These are phyloP conservation scores for Alentia gelatinosa DNA, from an alignment of 2,888 invertebrate genomes.

Conservation along the genomic window DNA sequence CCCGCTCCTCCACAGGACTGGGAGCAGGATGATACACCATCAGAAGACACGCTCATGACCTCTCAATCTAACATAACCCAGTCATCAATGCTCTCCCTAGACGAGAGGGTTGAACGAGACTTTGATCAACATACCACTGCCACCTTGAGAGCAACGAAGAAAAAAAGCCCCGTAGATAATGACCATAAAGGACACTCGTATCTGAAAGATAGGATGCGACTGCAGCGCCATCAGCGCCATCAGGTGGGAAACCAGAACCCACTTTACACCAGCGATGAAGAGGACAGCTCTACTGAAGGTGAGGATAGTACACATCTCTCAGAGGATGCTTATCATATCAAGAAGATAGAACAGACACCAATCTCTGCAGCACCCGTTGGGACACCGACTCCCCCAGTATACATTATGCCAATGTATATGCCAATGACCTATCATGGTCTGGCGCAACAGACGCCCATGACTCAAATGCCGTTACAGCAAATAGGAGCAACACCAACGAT, in stretches of 20 bases:
- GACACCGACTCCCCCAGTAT: neutral
- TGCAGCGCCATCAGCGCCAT: neutral
- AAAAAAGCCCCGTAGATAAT: neutral
- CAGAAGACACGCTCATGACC: neutral
- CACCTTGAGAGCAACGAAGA: neutral
- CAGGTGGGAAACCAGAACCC: neutral
- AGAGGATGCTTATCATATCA: neutral
- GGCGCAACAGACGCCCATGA: too few species aligned
- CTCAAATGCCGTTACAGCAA: neutral
- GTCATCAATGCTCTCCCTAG: neutral
- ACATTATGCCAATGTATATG: neutral
- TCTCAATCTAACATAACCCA: neutral
- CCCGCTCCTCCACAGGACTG: neutral
- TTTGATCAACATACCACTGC: neutral
- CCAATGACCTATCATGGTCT: neutral
- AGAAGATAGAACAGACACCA: neutral
- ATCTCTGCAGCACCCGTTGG: neutral
- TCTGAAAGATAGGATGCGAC: neutral
- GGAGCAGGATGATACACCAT: neutral
- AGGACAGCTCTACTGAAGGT: neutral
- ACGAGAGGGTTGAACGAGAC: neutral
- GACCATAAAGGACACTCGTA: neutral
- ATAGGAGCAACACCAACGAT: neutral
- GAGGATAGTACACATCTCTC: neutral
- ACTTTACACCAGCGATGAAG: neutral